Evolutionary conservation across 92 coral and sea anemone genomes (phyloP).

Genomic region (Galaxea fascicularis): DNA sequence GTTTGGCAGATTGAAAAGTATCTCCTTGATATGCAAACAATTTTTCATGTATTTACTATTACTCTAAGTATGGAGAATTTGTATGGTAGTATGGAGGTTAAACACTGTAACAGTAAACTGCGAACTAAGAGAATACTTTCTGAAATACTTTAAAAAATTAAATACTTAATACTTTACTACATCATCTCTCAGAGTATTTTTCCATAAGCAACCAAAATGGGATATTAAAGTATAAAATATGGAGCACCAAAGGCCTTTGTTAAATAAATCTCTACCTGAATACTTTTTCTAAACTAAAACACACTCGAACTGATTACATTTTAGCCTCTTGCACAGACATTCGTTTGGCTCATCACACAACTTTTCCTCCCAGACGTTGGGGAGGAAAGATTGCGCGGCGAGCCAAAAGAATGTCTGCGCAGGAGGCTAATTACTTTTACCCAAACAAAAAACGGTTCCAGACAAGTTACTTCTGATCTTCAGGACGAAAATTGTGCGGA

Average conservation of each 20-base stretch:
- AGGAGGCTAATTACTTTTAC: too few species aligned
- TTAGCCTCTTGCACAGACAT: too few species aligned
- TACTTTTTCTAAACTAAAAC: background rate
- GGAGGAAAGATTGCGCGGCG: too few species aligned
- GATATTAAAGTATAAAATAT: constrained; percentile 23
- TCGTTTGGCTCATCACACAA: too few species aligned
- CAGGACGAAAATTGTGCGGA: too few species aligned
- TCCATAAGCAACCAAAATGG: background rate
- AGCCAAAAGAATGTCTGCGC: too few species aligned
- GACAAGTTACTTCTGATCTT: background rate
- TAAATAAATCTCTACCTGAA: constrained; percentile 41
- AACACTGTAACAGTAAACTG: background rate
- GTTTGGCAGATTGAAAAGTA: background rate
- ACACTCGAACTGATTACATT: background rate
- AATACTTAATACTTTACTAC: constrained; percentile 6
- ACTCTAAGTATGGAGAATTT: background rate
- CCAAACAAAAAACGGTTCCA: too few species aligned
- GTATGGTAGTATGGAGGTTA: background rate
- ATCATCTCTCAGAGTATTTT: background rate
- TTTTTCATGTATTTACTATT: background rate
- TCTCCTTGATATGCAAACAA: background rate
- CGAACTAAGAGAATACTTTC: background rate
- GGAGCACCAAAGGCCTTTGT: constrained; percentile 48
- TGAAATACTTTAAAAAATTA: constrained; percentile 16
- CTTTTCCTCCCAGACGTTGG: too few species aligned